A percentile compares a stretch with the other conserved stretches of the same genome.
These are phyloP conservation scores for Diplogasteroides magnus DNA, from an alignment of 1,140 invertebrate species.

Conservation along the genomic window DNA sequence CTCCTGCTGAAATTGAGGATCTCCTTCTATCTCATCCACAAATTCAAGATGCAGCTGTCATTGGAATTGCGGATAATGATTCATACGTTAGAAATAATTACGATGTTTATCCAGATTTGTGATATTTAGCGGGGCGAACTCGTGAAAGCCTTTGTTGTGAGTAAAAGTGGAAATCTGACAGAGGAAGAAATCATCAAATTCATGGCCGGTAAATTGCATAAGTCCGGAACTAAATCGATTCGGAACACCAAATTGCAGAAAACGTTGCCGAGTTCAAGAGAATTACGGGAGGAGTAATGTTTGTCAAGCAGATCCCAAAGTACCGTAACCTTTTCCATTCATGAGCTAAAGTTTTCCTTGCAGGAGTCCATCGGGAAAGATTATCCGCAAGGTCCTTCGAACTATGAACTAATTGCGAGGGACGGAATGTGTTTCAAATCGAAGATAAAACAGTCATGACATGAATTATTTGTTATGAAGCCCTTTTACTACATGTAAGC, in stretches of 20 bases:
- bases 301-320: background rate
- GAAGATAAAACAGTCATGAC: too few species aligned
- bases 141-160: background rate
- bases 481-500: too few species aligned
- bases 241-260: background rate
- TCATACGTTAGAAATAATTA: background rate
- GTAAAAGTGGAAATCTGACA: background rate
- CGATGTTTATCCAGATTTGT: too few species aligned
- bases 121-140: background rate
- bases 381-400: conserved; percentile 62
- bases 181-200: background rate
- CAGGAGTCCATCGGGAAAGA: conserved; percentile 66
- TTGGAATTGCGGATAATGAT: background rate
- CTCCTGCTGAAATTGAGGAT: background rate
- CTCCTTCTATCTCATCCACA: background rate
- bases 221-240: too few species aligned
- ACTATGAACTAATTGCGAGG: too few species aligned
- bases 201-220: background rate
- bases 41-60: background rate
- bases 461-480: too few species aligned
- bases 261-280: background rate
- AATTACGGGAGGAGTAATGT: background rate
- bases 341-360: background rate
- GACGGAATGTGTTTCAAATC: too few species aligned
- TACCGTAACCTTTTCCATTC: background rate